Conservation (phyloP, 2,113 vertebrate species). For the Phylloscopus trochiloides region DNA sequence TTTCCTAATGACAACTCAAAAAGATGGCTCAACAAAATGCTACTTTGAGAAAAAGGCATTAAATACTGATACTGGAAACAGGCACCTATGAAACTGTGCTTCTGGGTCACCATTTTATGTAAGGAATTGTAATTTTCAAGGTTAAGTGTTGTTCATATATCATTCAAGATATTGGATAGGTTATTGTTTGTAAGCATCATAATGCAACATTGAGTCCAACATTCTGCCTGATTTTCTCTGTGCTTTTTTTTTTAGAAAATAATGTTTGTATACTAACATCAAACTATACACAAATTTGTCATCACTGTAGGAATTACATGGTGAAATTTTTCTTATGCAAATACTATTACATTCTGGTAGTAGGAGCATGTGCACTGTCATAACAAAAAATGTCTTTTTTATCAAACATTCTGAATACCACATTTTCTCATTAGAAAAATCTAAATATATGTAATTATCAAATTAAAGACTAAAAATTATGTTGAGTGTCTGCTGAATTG, state of each 20-base stretch:
- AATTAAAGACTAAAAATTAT: not conserved
- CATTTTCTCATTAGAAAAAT: not conserved
- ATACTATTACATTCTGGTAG: not conserved
- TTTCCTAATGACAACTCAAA: not conserved
- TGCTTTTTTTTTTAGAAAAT: not conserved
- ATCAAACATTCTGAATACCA: not conserved
- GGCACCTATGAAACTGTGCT: not conserved
- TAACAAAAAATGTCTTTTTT: not conserved
- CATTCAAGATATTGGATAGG: not conserved
- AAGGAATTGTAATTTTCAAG: not conserved
- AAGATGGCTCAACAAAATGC: not conserved
- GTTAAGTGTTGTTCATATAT: not conserved
- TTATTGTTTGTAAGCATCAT: not conserved
- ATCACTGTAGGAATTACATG: not conserved
- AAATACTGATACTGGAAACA: not conserved
- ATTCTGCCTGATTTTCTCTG: not conserved
- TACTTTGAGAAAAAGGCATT: not conserved
- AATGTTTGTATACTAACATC: not conserved
- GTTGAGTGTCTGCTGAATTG: not conserved
- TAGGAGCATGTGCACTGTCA: not conserved
- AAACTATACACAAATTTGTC: not conserved
- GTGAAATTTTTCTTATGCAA: not conserved
- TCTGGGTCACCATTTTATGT: not conserved
- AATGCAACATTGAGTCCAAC: not conserved
- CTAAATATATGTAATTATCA: not conserved